Percentiles rank a stretch among this genome's conserved stretches.
Conservation (phyloP, 2,113 vertebrate species). For the Nycticryphes semicollaris region DNA sequence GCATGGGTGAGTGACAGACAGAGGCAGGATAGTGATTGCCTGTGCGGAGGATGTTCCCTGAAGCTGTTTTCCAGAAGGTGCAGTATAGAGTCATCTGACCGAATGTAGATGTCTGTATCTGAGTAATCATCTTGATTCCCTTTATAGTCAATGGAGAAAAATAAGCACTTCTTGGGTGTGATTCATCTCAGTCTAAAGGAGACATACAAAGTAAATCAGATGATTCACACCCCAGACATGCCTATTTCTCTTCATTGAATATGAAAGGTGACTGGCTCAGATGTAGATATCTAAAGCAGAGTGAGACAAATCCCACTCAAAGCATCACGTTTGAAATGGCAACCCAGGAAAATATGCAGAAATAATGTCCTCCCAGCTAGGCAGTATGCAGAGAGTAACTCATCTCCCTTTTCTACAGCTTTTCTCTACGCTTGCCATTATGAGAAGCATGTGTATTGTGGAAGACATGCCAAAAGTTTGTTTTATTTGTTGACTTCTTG, state of each 20-base stretch:
- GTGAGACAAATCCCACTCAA: slow-evolving; percentile 41
- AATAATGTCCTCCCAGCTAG: not conserved
- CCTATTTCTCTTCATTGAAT: slow-evolving; percentile 32
- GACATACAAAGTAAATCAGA: slow-evolving; percentile 29
- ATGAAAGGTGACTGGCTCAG: slow-evolving; percentile 30
- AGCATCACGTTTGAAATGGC: slow-evolving; percentile 6
- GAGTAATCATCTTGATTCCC: slow-evolving; percentile 36
- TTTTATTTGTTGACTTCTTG: not conserved
- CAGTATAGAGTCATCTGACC: slow-evolving; percentile 13
- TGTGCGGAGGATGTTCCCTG: not conserved
- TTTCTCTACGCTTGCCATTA: not conserved
- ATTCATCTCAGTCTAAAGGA: slow-evolving; percentile 49
- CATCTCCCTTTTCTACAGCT: not conserved
- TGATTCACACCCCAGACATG: slow-evolving; percentile 56
- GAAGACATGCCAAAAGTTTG: not conserved
- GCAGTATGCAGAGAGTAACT: not conserved
- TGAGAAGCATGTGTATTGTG: not conserved
- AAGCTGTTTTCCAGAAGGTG: slow-evolving; percentile 13
- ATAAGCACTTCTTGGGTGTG: slow-evolving; percentile 18
- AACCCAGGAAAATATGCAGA: slow-evolving; percentile 10
- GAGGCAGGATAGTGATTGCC: not conserved
- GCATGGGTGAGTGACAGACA: not conserved
- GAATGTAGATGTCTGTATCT: slow-evolving; percentile 10
- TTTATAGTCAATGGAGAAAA: slow-evolving; percentile 40
- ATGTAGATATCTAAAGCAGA: slow-evolving; percentile 24